Percentiles rank a stretch among this genome's conserved stretches.
phyloP scores from a whole-genome alignment of 2,113 vertebrate species.

The Python bivittatus region DNA sequence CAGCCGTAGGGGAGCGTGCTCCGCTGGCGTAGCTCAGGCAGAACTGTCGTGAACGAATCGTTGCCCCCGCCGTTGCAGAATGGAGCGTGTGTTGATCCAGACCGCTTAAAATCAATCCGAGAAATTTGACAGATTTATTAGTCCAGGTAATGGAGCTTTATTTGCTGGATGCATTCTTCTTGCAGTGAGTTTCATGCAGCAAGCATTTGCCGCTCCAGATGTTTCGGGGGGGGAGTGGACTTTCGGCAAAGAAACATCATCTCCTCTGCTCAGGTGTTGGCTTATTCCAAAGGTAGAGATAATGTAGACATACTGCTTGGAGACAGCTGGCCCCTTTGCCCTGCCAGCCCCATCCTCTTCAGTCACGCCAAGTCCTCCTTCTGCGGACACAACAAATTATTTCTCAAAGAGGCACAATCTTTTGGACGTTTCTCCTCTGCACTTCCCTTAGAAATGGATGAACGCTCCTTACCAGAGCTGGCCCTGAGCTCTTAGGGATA shows the following conservation, averaged over 20 bases:
- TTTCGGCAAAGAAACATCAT: neutral
- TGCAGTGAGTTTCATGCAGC: neutral
- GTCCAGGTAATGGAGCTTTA: neutral
- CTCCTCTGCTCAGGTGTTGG: neutral
- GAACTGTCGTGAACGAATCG: neutral
- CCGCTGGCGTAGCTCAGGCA: too few relatives aligned
- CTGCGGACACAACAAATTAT: neutral
- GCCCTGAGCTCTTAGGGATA: neutral
- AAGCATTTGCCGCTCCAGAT: neutral
- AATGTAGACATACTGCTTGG: neutral
- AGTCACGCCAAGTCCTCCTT: neutral
- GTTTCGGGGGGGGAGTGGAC: neutral
- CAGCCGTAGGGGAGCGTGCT: neutral
- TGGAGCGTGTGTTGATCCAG: neutral
- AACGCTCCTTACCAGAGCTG: neutral
- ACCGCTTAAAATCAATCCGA: conserved; percentile 11
- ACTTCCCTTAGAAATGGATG: neutral
- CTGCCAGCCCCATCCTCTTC: neutral
- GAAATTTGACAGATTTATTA: conserved; percentile 23
- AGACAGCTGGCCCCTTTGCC: too few relatives aligned
- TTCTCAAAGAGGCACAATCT: neutral
- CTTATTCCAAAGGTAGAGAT: neutral
- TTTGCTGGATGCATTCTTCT: neutral
- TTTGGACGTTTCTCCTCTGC: neutral
- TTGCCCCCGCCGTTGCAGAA: neutral